phyloP scores from a whole-genome alignment of 2,797 vertebrate species.

The Luscinia luscinia region DNA sequence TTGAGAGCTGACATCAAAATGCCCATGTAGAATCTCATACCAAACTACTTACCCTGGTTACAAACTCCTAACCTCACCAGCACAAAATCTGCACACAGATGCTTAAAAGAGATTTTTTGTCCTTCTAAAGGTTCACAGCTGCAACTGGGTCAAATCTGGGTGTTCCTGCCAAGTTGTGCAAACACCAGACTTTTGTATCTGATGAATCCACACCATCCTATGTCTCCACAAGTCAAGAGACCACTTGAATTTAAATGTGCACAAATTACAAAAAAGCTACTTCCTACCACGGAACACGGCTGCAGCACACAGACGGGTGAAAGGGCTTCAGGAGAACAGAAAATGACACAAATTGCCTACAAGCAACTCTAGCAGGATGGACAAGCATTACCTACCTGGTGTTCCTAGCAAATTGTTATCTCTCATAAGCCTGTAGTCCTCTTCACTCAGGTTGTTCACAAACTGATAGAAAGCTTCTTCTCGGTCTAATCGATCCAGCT shows the following conservation, averaged over 20 bases:
- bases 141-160: neutral
- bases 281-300: neutral
- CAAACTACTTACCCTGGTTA: neutral
- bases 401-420: slow-evolving; percentile 98
- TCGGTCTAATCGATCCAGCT: slow-evolving; percentile 91
- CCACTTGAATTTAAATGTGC: neutral
- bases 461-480: slow-evolving; percentile 99
- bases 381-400: slow-evolving; percentile 85
- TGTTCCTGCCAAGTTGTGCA: neutral
- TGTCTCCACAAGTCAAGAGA: neutral
- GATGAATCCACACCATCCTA: neutral
- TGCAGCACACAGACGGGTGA: neutral
- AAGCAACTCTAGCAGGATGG: neutral
- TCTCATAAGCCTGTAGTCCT: slow-evolving; percentile 98
- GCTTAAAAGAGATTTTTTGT: neutral
- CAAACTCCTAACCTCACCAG: neutral
- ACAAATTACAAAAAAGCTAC: neutral
- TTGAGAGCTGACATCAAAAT: neutral
- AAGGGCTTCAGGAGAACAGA: neutral
- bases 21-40: neutral
- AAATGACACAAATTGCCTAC: neutral
- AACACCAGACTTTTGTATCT: neutral
- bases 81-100: neutral
- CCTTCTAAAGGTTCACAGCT: neutral
- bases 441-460: slow-evolving; percentile 98